Evolutionary conservation across 2,113 vertebrate species (phyloP), one percentile per base, ranked within the genome.

Genomic region (Vombatus ursinus): DNA sequence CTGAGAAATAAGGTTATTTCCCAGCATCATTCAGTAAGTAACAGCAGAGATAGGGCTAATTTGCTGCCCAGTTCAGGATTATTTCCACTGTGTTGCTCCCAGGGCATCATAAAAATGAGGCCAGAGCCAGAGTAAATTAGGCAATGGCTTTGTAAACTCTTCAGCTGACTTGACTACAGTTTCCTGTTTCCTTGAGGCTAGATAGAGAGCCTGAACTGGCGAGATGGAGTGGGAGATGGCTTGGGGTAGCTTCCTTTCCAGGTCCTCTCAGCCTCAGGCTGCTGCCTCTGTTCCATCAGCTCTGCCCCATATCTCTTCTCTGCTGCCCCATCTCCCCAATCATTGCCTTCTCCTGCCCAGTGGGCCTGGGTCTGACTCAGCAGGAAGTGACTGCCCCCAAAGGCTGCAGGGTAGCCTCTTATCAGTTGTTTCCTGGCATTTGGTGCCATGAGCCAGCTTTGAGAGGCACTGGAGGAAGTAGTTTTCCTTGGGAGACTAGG

Each of bases 381-480:
- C 94, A 90, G 96, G 89, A 96, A 97, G 94, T 11, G 94, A 96
- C 47, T 0, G 0, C 2, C 52, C 49, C 89, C 50, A 94, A 94
- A 91, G 50, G 37, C 12, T 11, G 50, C 50, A 57, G 90, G 52
- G 22, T 19, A 26, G 91, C 2, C 0, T 92, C 94, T 96, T 96
- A 94, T 93, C 96, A 50, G 91, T 47, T 50, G 11, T 37, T 91
- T 77, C 93, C 90, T 61, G 91, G 89, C 57, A 22, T 61, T 92
- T 3, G 2, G 26, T 23, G n/a, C 37, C 93, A 48, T 0, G 5
- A 22, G 19, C n/a, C n/a, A 84, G 37, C 68, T 6, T 84, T 44
- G n/a, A 84, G 68, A 84, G 19, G 68, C 68, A 84, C 19, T 84
- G n/a, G 19, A 84, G 37, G n/a, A 84, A 84, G n/a, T 84, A 84